Conservation (phyloP, 2,888 invertebrate species). For the Drosophila meridionalis region DNA sequence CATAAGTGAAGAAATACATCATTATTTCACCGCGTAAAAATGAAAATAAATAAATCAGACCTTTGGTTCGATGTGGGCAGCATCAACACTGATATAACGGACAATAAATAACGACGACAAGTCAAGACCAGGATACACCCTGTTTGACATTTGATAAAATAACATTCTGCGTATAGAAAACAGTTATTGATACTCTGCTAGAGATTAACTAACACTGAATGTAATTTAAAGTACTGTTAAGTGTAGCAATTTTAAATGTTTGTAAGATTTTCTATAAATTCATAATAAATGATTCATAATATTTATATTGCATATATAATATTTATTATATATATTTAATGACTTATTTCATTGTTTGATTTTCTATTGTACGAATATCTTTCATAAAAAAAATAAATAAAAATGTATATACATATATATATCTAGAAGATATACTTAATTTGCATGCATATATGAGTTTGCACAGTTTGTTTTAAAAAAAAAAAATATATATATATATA, state of each 20-base stretch:
- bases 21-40: slow-evolving; percentile 27
- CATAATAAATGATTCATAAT: too few relatives aligned
- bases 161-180: background rate
- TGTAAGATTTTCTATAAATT: too few relatives aligned
- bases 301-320: too few relatives aligned
- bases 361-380: too few relatives aligned
- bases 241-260: background rate
- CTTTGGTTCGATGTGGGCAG: slow-evolving; percentile 16
- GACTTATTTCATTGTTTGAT: too few relatives aligned
- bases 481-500: too few relatives aligned
- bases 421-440: too few relatives aligned
- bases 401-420: too few relatives aligned
- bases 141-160: background rate
- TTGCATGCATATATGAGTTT: too few relatives aligned
- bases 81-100: slow-evolving; percentile 17
- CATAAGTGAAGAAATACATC: slow-evolving; percentile 14
- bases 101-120: background rate
- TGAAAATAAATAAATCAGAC: slow-evolving; percentile 8
- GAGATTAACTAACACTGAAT: background rate
- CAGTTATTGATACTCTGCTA: background rate
- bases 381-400: too few relatives aligned
- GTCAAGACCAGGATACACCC: slow-evolving; percentile 11
- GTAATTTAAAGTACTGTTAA: background rate
- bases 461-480: too few relatives aligned
- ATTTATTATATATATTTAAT: too few relatives aligned